Evolutionary conservation across 2,797 vertebrate genomes (phyloP).

Genomic region (Manis pentadactyla): DNA sequence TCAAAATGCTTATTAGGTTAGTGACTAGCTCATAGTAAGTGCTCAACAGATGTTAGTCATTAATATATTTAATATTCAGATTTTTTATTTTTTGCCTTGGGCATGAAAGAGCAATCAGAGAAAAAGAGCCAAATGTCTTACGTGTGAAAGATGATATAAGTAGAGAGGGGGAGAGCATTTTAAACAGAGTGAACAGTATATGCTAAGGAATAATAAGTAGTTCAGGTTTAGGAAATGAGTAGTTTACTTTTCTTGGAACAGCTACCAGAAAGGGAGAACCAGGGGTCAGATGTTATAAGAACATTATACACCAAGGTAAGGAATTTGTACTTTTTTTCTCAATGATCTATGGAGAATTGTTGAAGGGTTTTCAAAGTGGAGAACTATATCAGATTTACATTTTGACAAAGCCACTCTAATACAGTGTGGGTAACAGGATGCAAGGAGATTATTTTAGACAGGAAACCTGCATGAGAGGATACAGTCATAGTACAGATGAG

Average conservation of each 20-base stretch:
- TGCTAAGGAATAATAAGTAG: not conserved
- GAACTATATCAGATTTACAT: not conserved
- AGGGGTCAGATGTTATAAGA: conserved; percentile 21
- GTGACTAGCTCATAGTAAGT: not conserved
- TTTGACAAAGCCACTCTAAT: conserved; percentile 38
- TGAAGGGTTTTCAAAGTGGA: conserved; percentile 16
- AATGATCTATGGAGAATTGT: not conserved
- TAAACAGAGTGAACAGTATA: conserved; percentile 9
- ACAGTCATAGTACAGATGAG: not conserved
- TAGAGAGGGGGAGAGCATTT: conserved; percentile 1
- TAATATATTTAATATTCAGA: conserved; percentile 30
- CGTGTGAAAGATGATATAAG: conserved; percentile 39
- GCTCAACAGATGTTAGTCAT: not conserved
- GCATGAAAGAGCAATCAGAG: conserved; percentile 14
- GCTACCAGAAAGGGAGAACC: not conserved
- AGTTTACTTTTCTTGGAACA: conserved; percentile 37
- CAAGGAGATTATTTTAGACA: conserved; percentile 22
- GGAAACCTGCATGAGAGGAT: not conserved
- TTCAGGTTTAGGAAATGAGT: conserved; percentile 27
- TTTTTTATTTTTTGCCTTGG: not conserved
- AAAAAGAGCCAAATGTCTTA: not conserved
- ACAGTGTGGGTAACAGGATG: conserved; percentile 4
- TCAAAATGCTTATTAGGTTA: conserved; percentile 50
- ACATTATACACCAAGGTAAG: not conserved
- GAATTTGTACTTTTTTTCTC: conserved; percentile 6